Evolutionary conservation across 2,113 vertebrate species (phyloP), one percentile per base, ranked within the genome.

Genomic region (Clinocottus analis): DNA sequence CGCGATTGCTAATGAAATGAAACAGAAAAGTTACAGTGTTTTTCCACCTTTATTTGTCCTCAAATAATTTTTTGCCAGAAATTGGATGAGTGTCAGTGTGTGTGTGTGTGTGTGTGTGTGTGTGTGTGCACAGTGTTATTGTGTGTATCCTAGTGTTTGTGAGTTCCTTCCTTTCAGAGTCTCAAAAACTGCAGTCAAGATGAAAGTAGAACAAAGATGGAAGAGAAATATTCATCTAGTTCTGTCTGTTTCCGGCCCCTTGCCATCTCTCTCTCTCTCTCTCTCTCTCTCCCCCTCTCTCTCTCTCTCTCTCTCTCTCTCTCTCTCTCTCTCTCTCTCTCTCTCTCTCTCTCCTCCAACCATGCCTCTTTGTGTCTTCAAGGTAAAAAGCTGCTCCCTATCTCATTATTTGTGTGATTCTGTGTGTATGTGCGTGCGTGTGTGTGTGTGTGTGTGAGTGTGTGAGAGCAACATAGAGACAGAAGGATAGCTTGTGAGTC

Each of bases 151-250:
- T 23, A 7, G 39, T 79, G 55, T 81, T 73, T 83, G 75, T 77
- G 74, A 70, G 66, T 71, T 12, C 80, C 82, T 80, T 56, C 43
- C 29, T 77, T 70, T 86, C 63, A 60, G 59, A 69, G 35, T 53
- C 27, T 71, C 71, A 67, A 37, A 84, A 87, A 37, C 73, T 79
- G 64, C 59, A 35, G 45, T 74, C 17, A 47, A 85, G 78, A 87
- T 88, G 72, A 89, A 85, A 88, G 82, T 64, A 55, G 41, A 65
- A 75, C 62, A 61, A 61, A 90, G 77, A 90, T 86, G 39, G 86
- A 87, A 87, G 85, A 87, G 85, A 89, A 90, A 90, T 89, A 90
- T 90, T 86, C 55, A 84, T 87, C 72, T 84, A 67, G 58, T 43
- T 66, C 43, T 47, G 58, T 79, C 67, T 75, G 47, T 78, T 77